phyloP scores from a whole-genome alignment of 2,797 vertebrate genomes.

The Tapirus indicus region DNA sequence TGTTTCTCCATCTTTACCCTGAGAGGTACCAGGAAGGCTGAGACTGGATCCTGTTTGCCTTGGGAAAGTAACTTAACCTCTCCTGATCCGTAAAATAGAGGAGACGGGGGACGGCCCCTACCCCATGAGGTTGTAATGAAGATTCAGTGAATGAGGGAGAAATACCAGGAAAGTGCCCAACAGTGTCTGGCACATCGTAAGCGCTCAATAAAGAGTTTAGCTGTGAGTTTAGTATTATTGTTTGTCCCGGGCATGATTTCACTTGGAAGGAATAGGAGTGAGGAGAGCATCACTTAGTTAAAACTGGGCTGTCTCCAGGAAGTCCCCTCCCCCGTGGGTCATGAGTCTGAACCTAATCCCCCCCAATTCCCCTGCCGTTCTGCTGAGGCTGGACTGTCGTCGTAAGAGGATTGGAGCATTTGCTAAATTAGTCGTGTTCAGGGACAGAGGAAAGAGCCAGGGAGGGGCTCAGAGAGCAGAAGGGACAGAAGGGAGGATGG shows the following conservation, averaged over 20 bases:
- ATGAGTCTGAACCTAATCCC: conserved; percentile 86
- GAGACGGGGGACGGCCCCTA: no score
- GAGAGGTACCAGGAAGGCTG: neutral
- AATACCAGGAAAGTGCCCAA: neutral
- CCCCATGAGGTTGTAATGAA: neutral
- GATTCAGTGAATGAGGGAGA: neutral
- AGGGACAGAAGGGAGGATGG: neutral
- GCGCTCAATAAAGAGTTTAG: rapidly evolving
- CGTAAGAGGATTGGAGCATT: conserved; percentile 95
- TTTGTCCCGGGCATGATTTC: neutral
- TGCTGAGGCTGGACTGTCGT: conserved; percentile 90
- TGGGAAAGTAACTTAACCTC: neutral
- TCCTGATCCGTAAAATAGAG: neutral
- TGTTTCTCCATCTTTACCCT: neutral
- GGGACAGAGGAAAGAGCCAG: conserved; percentile 85
- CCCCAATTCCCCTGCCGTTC: conserved; percentile 93
- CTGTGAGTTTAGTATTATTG: neutral
- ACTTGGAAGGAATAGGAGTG: neutral
- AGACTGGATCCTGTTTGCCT: neutral
- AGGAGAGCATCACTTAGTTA: neutral
- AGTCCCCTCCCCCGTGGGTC: conserved; percentile 76
- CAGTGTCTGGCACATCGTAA: rapidly evolving
- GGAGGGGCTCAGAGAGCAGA: neutral
- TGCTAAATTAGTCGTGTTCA: conserved; percentile 95
- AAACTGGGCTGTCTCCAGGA: neutral